A percentile compares a stretch with the other conserved stretches of the same genome.
phyloP scores from a whole-genome alignment of 2,888 invertebrate genomes.

The Epistrophe grossulariae region DNA sequence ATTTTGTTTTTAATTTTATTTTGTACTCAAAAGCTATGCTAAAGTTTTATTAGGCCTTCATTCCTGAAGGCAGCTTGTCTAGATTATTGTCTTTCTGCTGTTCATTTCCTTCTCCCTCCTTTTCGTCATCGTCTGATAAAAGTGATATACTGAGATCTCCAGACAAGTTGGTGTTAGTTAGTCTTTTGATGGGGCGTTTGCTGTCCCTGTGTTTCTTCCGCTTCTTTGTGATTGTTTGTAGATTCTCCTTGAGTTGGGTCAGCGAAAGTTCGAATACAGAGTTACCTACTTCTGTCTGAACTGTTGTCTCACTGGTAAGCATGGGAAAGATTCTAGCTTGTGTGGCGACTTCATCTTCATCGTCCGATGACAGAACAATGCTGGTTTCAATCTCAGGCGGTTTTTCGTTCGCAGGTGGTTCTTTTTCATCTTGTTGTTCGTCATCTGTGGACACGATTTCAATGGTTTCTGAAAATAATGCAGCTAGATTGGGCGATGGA shows the following conservation, averaged over 20 bases:
- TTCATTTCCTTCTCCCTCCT: neutral
- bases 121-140: slow-evolving; percentile 82
- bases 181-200: slow-evolving; percentile 41
- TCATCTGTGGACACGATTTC: slow-evolving; percentile 81
- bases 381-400: slow-evolving; percentile 39
- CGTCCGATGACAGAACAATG: slow-evolving; percentile 60
- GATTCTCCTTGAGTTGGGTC: slow-evolving; percentile 81
- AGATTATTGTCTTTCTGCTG: slow-evolving; percentile 32
- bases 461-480: slow-evolving; percentile 80
- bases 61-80: neutral
- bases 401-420: slow-evolving; percentile 31
- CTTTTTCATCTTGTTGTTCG: slow-evolving; percentile 73
- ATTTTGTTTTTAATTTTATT: slow-evolving; percentile 35
- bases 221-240: slow-evolving; percentile 78
- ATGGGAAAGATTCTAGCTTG: slow-evolving; percentile 77
- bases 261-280: slow-evolving; percentile 82
- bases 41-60: neutral
- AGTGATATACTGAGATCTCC: slow-evolving; percentile 82
- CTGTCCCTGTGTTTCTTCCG: slow-evolving; percentile 36
- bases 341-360: slow-evolving; percentile 57
- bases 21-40: slow-evolving; percentile 62
- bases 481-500: slow-evolving; percentile 74
- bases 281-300: slow-evolving; percentile 82
- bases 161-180: slow-evolving; percentile 78
- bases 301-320: slow-evolving; percentile 81